These are phyloP conservation scores for Abramis brama DNA, from an alignment of 2,113 vertebrate genomes.

Conservation along the genomic window DNA sequence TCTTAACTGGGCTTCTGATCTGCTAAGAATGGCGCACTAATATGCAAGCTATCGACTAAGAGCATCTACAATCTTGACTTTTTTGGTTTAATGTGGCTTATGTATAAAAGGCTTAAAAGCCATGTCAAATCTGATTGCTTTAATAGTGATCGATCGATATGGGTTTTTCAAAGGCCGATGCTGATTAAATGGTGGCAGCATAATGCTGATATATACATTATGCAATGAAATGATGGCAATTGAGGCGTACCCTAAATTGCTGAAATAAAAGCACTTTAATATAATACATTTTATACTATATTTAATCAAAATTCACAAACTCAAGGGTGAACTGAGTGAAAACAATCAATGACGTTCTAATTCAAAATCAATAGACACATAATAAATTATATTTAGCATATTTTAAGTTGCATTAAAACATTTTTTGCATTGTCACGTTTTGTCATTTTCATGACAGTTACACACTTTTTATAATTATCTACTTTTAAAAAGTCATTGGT, in stretches of 20 bases:
- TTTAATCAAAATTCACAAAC: background rate
- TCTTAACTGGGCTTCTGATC: constrained; percentile 28
- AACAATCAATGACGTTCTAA: background rate
- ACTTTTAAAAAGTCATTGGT: background rate
- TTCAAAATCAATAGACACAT: background rate
- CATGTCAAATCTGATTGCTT: background rate
- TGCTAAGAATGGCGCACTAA: constrained; percentile 27
- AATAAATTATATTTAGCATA: background rate
- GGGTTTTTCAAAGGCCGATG: background rate
- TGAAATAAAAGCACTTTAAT: background rate
- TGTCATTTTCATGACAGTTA: background rate
- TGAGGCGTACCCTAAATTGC: background rate
- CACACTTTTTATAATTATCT: background rate
- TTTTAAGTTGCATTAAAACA: background rate
- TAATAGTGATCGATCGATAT: background rate
- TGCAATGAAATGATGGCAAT: background rate
- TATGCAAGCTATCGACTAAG: constrained; percentile 23
- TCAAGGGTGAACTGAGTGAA: background rate
- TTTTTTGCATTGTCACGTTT: background rate
- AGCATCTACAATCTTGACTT: background rate
- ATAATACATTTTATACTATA: background rate
- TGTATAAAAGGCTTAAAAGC: background rate
- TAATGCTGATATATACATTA: background rate
- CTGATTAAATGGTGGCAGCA: too few relatives aligned
- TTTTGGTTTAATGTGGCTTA: constrained; percentile 7